These are phyloP conservation scores for Morinoia aosen DNA, from an alignment of 2,888 invertebrate species.

Conservation along the genomic window DNA sequence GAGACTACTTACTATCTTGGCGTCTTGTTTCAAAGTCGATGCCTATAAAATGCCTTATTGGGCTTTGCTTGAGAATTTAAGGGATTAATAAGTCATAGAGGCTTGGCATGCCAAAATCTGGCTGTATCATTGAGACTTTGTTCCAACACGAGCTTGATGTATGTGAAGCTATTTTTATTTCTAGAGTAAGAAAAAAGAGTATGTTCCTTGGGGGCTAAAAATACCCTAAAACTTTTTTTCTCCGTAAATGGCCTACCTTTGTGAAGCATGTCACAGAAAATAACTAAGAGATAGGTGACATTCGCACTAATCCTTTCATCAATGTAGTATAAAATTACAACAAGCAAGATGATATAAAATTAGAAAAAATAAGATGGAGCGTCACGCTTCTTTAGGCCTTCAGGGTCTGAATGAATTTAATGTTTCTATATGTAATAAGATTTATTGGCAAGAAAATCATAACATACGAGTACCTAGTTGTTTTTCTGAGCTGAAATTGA, in stretches of 20 bases:
- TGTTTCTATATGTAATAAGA: neutral
- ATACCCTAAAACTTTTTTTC: neutral
- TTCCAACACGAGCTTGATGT: neutral
- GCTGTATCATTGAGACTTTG: neutral
- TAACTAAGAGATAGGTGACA: neutral
- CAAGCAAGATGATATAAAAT: neutral
- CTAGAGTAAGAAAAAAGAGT: neutral
- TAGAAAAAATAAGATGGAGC: neutral
- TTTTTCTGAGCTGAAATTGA: neutral
- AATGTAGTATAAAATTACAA: neutral
- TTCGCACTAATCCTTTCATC: neutral
- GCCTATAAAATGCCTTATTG: neutral
- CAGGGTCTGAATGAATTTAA: neutral
- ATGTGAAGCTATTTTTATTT: neutral
- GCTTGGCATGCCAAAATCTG: neutral
- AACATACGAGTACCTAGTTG: too few species aligned
- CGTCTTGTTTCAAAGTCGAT: neutral
- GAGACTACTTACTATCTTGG: neutral
- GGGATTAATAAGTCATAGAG: neutral
- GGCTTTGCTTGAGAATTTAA: neutral
- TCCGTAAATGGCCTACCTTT: neutral
- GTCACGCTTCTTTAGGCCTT: neutral
- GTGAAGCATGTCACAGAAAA: neutral
- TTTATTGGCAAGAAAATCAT: neutral
- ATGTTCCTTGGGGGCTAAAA: neutral